Evolutionary conservation across 2,113 vertebrate genomes (phyloP).

Genomic region (Pseudorectes ferrugineus): DNA sequence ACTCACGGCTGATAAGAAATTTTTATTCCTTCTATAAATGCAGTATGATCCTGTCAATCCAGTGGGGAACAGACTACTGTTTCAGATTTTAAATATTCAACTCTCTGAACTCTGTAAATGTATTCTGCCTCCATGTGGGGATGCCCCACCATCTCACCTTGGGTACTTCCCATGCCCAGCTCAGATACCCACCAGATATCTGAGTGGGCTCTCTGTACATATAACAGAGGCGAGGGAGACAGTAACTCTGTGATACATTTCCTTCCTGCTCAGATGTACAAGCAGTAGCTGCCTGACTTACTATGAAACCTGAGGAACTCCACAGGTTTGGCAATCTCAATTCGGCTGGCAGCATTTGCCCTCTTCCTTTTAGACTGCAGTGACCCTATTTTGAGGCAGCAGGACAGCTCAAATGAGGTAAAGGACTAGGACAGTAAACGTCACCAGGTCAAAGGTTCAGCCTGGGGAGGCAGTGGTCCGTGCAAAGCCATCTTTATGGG

Average conservation of each 20-base stretch:
- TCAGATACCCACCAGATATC: neutral
- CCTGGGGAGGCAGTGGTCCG: neutral
- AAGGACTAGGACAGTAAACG: neutral
- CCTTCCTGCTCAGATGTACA: neutral
- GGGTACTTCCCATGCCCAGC: neutral
- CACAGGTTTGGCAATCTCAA: neutral
- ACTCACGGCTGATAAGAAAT: neutral
- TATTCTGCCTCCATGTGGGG: neutral
- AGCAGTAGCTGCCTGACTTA: neutral
- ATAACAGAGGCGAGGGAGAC: neutral
- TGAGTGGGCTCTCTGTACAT: neutral
- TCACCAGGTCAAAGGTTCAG: neutral
- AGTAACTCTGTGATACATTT: neutral
- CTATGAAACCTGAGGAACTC: neutral
- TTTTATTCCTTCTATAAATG: constrained; percentile 16
- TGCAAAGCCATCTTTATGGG: neutral
- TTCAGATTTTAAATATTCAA: neutral
- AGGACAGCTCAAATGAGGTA: neutral
- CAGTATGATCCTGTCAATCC: neutral
- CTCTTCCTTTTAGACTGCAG: neutral
- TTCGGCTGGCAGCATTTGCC: neutral
- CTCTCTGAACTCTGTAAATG: neutral
- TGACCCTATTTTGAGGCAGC: neutral
- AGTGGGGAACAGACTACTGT: neutral
- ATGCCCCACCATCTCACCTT: neutral